Base-by-base conservation (phyloP, 2,113 vertebrate genomes). In the Corydoras sp. region DNA sequence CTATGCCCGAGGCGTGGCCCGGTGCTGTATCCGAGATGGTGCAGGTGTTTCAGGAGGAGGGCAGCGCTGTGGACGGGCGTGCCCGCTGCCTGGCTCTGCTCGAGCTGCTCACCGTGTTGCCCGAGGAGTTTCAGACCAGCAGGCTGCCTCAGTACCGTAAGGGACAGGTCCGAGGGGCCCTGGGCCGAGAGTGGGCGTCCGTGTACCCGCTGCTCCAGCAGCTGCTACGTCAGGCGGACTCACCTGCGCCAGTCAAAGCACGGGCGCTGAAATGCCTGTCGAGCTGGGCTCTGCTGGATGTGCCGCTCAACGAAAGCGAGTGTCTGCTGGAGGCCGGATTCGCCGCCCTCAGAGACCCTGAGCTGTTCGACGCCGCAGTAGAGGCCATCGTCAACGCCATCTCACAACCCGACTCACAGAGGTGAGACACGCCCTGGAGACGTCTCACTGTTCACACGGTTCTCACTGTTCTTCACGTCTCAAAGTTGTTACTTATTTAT, bases 191-290 rank as follows among this genome's bases (percentile, higher is more conserved):
- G 88, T 98, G 94, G 60, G 85, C 90, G 62, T 91, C 93, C 0
- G 95, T 99, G 69, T 96, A 93, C 85, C 96, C 95, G 0, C 87
- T 99, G 79, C 88, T 99, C 74, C 95, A 96, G 81, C 96, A 98
- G 88, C 92, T 99, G 74, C 85, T 99, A 32, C 91, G 92, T 75
- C 91, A 96, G 82, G 88, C 92, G 58, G 95, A 95, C 88, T 95
- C 93, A 62, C 96, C 96, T 0, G 92, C 93, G 76, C 93, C 94
- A 69, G 95, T 98, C 81, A 97, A 95, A 83, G 95, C 97, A 84
- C 97, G 98, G 61, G 96, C 97, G 74, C 88, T 99, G 80, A 97
- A 96, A 85, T 99, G 97, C 85, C 94, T 99, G 85, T 98, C 97
- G 78, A 99, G 95, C 78, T 99, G 97, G 97, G 94, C 97, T 59